Evolutionary conservation across 2,888 invertebrate genomes (phyloP).

Genomic region (Agapostemon virescens): DNA sequence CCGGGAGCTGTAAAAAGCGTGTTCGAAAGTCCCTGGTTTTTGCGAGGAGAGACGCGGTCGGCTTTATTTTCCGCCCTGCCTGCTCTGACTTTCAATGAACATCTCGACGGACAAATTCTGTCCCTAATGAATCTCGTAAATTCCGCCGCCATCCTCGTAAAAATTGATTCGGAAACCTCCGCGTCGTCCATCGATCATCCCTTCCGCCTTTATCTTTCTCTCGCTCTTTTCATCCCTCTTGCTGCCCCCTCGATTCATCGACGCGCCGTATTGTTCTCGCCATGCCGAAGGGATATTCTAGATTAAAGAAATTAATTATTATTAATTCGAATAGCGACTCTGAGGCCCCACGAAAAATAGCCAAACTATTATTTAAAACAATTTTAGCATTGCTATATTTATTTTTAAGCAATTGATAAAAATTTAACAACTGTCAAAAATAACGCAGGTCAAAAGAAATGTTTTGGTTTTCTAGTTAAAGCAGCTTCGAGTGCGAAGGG

Average conservation of each 20-base stretch:
- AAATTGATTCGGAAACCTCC: conserved; percentile 26
- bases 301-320: no score
- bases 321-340: no score
- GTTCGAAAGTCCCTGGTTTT: conserved; percentile 50
- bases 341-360: no score
- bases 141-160: background rate
- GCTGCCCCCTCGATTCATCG: background rate
- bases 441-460: no score
- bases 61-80: conserved; percentile 52
- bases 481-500: no score
- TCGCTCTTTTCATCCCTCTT: background rate
- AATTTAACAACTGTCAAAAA: no score
- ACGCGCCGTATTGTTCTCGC: background rate
- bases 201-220: background rate
- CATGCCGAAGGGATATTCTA: no score
- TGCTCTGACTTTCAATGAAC: conserved; percentile 48
- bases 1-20: conserved; percentile 44
- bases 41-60: conserved; percentile 28
- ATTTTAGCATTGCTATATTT: no score
- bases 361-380: no score
- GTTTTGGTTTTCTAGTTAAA: no score
- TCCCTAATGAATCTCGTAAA: conserved; percentile 25
- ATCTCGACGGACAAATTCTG: conserved; percentile 24
- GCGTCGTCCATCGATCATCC: background rate
- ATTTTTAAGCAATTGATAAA: no score